Evolutionary conservation across 2,888 invertebrate genomes (phyloP).

Genomic region (Sinelater perroti): DNA sequence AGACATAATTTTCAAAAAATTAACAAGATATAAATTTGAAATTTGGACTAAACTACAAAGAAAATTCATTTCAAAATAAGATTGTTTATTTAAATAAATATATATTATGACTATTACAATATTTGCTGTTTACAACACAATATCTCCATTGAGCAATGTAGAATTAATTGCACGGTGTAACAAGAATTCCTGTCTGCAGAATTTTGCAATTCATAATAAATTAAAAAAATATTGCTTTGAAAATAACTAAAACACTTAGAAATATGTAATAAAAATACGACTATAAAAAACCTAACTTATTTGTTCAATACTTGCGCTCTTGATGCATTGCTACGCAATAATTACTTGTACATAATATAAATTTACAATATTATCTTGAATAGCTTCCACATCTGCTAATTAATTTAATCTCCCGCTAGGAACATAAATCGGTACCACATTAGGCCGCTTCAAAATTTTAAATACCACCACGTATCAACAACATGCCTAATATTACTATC

Average conservation of each 20-base stretch:
- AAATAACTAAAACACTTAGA: conserved; percentile 29
- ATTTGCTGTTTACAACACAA: conserved; percentile 25
- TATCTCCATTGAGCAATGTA: conserved; percentile 29
- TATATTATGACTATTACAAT: conserved; percentile 27
- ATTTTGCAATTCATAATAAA: conserved; percentile 30
- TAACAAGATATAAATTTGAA: too few relatives aligned
- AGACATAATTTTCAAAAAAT: too few relatives aligned
- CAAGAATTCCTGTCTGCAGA: conserved; percentile 22
- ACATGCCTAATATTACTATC: conserved; percentile 58
- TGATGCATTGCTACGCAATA: conserved; percentile 23
- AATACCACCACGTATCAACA: conserved; percentile 34
- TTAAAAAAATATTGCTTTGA: conserved; percentile 34
- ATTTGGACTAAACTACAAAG: too few relatives aligned
- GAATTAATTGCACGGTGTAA: conserved; percentile 22
- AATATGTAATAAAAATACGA: conserved; percentile 33
- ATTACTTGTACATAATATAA: conserved; percentile 18
- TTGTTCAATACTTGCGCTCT: conserved; percentile 21
- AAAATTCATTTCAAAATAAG: too few relatives aligned
- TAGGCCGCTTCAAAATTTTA: conserved; percentile 27
- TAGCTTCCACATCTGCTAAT: conserved; percentile 20
- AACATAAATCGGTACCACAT: conserved; percentile 35
- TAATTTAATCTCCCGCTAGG: conserved; percentile 24
- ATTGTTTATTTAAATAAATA: conserved; percentile 36
- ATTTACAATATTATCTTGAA: conserved; percentile 24
- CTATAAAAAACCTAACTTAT: conserved; percentile 35